Base-by-base conservation (phyloP, 2,888 invertebrate species). In the Lithophane socia region DNA sequence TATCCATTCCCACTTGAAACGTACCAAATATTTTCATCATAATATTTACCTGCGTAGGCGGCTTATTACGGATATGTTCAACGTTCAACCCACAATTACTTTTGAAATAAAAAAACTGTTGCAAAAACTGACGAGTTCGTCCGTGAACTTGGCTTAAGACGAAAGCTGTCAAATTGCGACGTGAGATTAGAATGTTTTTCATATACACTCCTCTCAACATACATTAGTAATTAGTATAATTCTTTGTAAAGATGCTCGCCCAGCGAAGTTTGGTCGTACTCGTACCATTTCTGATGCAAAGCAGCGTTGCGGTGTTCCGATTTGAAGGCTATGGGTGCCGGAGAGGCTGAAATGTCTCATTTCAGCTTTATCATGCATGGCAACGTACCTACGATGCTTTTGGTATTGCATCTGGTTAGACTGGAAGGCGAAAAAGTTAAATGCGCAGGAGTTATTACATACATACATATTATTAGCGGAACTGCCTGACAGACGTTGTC, bases 81-180 rank as follows among this genome's bases (percentile, higher is more conserved):
- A 16, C 16, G 56, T 24, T 3, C 61, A 68, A 73, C 37, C 67
- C n/a, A 74, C 72, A 81, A 80, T 84, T 75, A 81, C 13, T 13
- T 67, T 56, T 37, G 44, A n/a, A 16, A 29, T 58, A 73, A 84
- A 84, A 84, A 84, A 84, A 63, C 44, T 60, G 12, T 18, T 21
- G 18, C 42, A 84, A 80, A 83, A 84, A 77, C n/a, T 44, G 65
- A 71, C n/a, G 47, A 18, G 18, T 18, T 7, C 10, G 78, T 61
- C 85, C 84, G 56, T 84, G 85, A 84, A 84, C 84, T 84, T 82
- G 54, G 24, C 1, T 58, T 63, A 71, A 70, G 82, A 74, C 70
- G 73, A 64, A 37, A 68, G 73, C 71, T 64, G 77, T 21, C 71
- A n/a, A 66, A 60, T 44, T 9, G 8, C 1, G n/a, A 12, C 54